Evolutionary conservation across 2,113 vertebrate species (phyloP).

Genomic region (Ictalurus punctatus): DNA sequence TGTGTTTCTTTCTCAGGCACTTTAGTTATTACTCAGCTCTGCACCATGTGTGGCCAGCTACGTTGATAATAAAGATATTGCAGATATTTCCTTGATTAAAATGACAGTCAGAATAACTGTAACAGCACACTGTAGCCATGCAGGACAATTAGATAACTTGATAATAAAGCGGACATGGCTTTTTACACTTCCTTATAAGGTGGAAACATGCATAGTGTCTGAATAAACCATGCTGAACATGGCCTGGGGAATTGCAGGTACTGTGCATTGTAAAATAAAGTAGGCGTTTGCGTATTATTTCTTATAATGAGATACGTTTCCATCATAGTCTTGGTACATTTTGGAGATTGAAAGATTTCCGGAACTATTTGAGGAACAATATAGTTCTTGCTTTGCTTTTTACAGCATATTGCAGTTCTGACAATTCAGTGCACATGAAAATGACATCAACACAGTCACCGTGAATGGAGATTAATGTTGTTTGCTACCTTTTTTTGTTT

Average conservation of each 20-base stretch:
- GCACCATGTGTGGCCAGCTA: background rate
- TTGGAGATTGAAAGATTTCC: background rate
- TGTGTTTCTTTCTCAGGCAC: background rate
- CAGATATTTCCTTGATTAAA: background rate
- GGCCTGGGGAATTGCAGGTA: background rate
- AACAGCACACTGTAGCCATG: background rate
- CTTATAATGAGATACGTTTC: background rate
- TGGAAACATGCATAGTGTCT: background rate
- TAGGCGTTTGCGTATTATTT: background rate
- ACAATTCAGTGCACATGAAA: background rate
- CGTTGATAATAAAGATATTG: background rate
- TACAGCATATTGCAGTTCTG: background rate
- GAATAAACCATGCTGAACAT: background rate
- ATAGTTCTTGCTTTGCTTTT: background rate
- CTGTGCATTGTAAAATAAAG: background rate
- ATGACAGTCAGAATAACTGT: background rate
- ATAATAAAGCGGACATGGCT: background rate
- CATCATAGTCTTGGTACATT: background rate
- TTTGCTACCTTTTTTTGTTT: background rate
- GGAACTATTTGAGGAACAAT: background rate
- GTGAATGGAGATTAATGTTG: background rate
- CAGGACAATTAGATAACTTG: background rate
- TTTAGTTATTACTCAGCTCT: background rate
- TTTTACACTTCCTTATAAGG: background rate
- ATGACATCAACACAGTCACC: background rate